Evolutionary conservation across 2,113 vertebrate species (phyloP).

Genomic region (Cygnus atratus): DNA sequence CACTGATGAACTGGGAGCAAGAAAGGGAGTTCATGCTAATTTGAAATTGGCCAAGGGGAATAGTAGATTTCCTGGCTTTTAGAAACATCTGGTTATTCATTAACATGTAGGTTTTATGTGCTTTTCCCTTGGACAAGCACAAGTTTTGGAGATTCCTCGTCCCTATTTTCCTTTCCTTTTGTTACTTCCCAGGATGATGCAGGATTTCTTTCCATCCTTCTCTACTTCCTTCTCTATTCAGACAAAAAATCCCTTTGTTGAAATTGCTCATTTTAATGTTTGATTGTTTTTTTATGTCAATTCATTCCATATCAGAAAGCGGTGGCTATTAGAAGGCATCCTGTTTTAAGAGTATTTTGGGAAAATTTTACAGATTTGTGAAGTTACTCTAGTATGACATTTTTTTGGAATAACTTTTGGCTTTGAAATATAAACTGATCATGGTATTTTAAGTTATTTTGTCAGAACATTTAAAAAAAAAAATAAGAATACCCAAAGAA

Average conservation of each 20-base stretch:
- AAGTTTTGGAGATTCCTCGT: not conserved
- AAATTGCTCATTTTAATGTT: not conserved
- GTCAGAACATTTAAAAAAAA: not conserved
- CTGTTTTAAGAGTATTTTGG: not conserved
- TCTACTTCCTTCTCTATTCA: not conserved
- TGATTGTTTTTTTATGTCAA: not conserved
- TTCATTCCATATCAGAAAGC: not conserved
- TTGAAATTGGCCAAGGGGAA: not conserved
- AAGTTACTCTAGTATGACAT: not conserved
- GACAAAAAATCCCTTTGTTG: not conserved
- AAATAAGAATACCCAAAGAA: not conserved
- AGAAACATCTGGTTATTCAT: not conserved
- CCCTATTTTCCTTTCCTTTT: not conserved
- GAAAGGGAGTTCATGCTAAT: not conserved
- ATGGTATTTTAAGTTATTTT: fast-evolving
- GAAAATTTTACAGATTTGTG: not conserved
- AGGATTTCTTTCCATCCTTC: not conserved
- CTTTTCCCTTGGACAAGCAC: not conserved
- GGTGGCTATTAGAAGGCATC: not conserved
- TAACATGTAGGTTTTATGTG: not conserved
- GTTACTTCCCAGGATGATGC: not conserved
- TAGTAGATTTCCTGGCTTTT: not conserved
- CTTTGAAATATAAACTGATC: not conserved
- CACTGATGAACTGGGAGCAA: not conserved
- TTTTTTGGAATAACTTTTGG: not conserved